These are phyloP conservation scores for Anticlea derivata DNA, from an alignment of 2,888 invertebrate species.

Conservation along the genomic window DNA sequence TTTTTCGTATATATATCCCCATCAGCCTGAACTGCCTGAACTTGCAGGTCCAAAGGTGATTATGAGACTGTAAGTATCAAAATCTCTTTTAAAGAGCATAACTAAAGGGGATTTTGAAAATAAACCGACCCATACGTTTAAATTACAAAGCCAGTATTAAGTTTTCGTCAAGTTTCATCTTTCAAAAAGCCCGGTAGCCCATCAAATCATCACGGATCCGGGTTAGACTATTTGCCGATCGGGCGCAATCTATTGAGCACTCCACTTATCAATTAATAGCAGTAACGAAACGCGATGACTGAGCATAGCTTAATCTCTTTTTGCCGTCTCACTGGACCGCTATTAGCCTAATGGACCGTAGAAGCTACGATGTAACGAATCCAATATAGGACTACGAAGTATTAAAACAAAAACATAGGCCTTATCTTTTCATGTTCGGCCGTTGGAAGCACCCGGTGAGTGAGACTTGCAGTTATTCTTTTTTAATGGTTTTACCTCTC, in stretches of 20 bases:
- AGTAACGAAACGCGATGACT: conserved; percentile 65
- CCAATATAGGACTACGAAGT: conserved; percentile 53
- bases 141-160: no score
- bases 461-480: conserved; percentile 35
- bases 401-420: conserved; percentile 53
- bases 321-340: conserved; percentile 70
- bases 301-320: conserved; percentile 71
- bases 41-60: no score
- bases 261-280: conserved; percentile 69
- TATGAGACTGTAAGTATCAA: no score
- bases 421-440: conserved; percentile 37
- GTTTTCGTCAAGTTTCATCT: neutral
- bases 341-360: conserved; percentile 74
- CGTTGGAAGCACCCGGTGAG: conserved; percentile 35
- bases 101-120: no score
- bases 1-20: no score
- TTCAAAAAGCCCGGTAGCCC: neutral
- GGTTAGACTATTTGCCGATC: conserved; percentile 32
- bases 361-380: conserved; percentile 54
- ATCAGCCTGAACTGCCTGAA: no score
- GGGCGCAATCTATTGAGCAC: conserved; percentile 52
- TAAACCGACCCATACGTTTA: no score
- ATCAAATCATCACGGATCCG: conserved; percentile 4
- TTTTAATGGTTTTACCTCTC: conserved; percentile 33
- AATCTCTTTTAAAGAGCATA: no score